A percentile compares a stretch with the other conserved stretches of the same genome.
These are phyloP conservation scores for Netelia inedita DNA, from an alignment of 2,888 invertebrate genomes.

Conservation along the genomic window DNA sequence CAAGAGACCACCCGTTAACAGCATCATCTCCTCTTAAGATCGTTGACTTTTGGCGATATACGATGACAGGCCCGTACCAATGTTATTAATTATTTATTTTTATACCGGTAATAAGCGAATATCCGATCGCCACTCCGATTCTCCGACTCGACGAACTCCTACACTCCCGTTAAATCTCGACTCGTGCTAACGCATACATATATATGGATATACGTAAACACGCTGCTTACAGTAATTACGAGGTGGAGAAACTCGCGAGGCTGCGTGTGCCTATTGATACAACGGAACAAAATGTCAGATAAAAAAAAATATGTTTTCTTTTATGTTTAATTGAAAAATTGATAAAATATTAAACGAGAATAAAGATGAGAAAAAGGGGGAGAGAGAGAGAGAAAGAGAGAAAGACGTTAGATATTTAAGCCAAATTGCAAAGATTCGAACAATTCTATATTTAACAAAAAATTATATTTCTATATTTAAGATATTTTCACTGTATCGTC, in stretches of 20 bases:
- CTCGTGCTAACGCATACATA: slow-evolving; percentile 31
- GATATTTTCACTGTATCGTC: slow-evolving; percentile 41
- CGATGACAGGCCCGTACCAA: slow-evolving; percentile 14
- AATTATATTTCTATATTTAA: slow-evolving; percentile 7
- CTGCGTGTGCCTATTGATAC: slow-evolving; percentile 42
- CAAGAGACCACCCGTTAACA: slow-evolving; percentile 75
- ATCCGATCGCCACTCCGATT: slow-evolving; percentile 17
- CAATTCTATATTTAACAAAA: slow-evolving; percentile 12
- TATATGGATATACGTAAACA: slow-evolving; percentile 31
- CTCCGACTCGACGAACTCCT: slow-evolving; percentile 20
- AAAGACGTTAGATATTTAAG: background rate
- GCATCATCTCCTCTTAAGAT: slow-evolving; percentile 73
- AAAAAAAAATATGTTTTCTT: background rate
- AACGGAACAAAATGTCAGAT: slow-evolving; percentile 54
- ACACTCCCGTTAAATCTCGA: slow-evolving; percentile 51
- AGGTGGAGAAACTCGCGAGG: slow-evolving; percentile 61
- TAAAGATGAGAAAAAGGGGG: slow-evolving; percentile 5
- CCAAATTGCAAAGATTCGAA: background rate
- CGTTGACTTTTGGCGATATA: slow-evolving; percentile 6
- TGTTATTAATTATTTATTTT: slow-evolving; percentile 16
- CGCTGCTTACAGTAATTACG: slow-evolving; percentile 55
- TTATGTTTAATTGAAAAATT: too few relatives aligned
- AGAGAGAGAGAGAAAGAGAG: background rate
- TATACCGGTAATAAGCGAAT: slow-evolving; percentile 3
- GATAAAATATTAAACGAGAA: background rate